A percentile compares a stretch with the other conserved stretches of the same genome.
phyloP scores from a whole-genome alignment of 1,140 invertebrate species.

The Venturia canescens region DNA sequence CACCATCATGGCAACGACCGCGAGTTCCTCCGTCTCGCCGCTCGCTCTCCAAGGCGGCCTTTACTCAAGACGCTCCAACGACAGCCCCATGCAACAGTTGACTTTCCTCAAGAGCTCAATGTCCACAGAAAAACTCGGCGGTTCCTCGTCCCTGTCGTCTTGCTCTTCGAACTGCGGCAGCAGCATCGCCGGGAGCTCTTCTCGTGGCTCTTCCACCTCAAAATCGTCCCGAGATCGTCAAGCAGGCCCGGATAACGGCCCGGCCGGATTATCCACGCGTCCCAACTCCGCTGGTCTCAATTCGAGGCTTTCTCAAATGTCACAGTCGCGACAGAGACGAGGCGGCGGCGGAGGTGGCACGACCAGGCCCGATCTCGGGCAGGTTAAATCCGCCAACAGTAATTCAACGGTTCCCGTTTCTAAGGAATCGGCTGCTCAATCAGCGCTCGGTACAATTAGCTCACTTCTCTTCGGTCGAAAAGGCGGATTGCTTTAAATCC shows the following conservation, averaged over 20 bases:
- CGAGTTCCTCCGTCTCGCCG: conserved; percentile 75
- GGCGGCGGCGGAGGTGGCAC: conserved; percentile 70
- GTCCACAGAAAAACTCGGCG: conserved; percentile 70
- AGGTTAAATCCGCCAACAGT: conserved; percentile 72
- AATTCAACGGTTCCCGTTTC: conserved; percentile 64
- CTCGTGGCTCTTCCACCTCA: conserved; percentile 50
- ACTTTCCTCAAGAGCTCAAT: conserved; percentile 82
- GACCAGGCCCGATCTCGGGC: conserved; percentile 80
- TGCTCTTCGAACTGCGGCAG: conserved; percentile 60
- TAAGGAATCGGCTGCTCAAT: conserved; percentile 76
- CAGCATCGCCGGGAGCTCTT: conserved; percentile 57
- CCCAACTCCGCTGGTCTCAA: conserved; percentile 78
- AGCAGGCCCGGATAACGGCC: conserved; percentile 38
- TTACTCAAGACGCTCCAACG: conserved; percentile 77
- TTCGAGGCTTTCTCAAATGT: conserved; percentile 54
- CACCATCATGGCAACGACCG: conserved; percentile 79
- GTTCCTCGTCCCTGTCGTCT: conserved; percentile 60
- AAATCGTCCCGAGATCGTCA: conserved; percentile 31
- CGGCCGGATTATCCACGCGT: conserved; percentile 72
- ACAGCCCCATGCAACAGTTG: conserved; percentile 86
- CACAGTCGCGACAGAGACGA: conserved; percentile 65
- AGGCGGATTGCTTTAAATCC: conserved; percentile 84
- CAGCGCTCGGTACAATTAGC: conserved; percentile 87
- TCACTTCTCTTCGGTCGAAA: conserved; percentile 89
- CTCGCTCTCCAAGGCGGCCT: conserved; percentile 78